Base-by-base conservation (phyloP, 2,888 invertebrate species). In the Aporophyla nigra region DNA sequence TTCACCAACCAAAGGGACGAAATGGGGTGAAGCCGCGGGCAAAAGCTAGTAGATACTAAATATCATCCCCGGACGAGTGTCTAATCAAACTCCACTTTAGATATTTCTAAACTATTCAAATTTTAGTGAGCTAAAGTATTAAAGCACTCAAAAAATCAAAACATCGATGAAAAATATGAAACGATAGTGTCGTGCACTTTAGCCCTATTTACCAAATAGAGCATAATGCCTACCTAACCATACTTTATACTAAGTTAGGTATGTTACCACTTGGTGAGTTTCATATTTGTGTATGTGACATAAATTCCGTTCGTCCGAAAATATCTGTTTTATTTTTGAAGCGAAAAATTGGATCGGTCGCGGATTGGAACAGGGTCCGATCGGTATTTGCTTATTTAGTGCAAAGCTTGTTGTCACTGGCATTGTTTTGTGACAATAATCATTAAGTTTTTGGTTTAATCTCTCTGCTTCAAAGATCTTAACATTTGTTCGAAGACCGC, bases 241-340 rank as follows among this genome's bases (percentile, higher is more conserved):
- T 19, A 19, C n/a, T 49, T 40, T 16, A 27, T 61, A n/a, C 6
- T 40, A 16, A 74, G 16, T 3, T 40, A 16, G 49, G 67, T 43
- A 51, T 56, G 67, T 69, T 77, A 58, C 77, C 14, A 70, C 16
- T 14, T 70, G 46, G 53, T 2, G 2, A 16, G 1, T 33, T 73
- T 58, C 33, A 56, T 61, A 79, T 68, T 58, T 74, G 51, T 19
- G 14, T 43, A 53, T 46, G 0, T 9, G 12, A 56, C 12, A 51
- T n/a, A 53, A 80, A 67, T 63, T 67, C 58, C 46, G 12, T 27
- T 80, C 14, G 24, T 19, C 43, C 5, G 27, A 46, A 76, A 62
- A 76, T 62, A 74, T 46, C 16, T n/a, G 27, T 46, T n/a, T 19
- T 46, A 5, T 76, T 74, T 59, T 63, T 76, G 9, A 6, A 61